Evolutionary conservation across 2,113 vertebrate species (phyloP).

Genomic region (Macroglossus sobrinus): DNA sequence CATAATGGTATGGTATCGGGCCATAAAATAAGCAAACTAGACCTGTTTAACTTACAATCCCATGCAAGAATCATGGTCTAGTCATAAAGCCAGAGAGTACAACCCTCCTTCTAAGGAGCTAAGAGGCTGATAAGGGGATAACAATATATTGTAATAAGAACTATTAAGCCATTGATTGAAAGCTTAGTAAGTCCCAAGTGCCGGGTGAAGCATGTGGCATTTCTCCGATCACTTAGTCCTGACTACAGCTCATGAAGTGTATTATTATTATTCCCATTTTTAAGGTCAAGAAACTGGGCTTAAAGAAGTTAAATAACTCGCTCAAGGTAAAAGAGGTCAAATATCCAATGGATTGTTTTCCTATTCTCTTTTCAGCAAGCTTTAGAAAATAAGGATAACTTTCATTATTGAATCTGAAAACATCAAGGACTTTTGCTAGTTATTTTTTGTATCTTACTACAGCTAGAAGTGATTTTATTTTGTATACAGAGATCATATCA

Average conservation of each 20-base stretch:
- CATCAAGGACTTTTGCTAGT: conserved; percentile 43
- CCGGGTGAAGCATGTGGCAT: neutral
- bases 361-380: conserved; percentile 10
- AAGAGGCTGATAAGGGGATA: conserved; percentile 60
- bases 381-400: conserved; percentile 35
- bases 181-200: neutral
- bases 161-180: neutral
- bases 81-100: neutral
- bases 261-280: neutral
- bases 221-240: neutral
- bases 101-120: conserved; percentile 24
- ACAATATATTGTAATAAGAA: neutral
- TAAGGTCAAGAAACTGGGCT: conserved; percentile 23
- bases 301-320: conserved; percentile 13
- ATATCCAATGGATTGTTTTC: neutral
- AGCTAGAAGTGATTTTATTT: neutral
- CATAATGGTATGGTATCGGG: neutral
- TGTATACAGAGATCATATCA: neutral
- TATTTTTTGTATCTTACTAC: conserved; percentile 25
- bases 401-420: neutral
- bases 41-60: conserved; percentile 59
- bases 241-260: neutral
- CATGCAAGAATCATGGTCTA: neutral
- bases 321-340: conserved; percentile 15
- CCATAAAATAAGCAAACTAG: conserved; percentile 52